Conservation (phyloP, 92 coral and sea anemone species). For the Hydrozoanthus gracilis region DNA sequence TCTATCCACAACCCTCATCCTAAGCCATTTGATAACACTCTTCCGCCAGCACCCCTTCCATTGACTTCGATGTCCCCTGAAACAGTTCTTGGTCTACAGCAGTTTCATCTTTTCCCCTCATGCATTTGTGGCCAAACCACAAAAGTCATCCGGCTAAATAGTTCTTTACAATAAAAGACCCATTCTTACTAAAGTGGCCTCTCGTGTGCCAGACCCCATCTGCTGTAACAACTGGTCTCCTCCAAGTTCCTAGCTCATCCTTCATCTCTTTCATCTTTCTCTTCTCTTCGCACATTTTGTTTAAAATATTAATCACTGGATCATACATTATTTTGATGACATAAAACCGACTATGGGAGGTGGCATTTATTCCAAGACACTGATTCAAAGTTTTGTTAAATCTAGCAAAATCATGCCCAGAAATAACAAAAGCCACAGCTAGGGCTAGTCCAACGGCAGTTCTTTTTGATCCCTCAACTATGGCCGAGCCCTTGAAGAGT, state of each 20-base stretch:
- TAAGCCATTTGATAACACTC: no score
- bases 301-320: slow-evolving; percentile 44
- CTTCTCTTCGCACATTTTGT: slow-evolving; percentile 27
- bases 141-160: slow-evolving; percentile 14
- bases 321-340: slow-evolving; percentile 55
- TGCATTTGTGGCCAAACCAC: slow-evolving; percentile 44
- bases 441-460: slow-evolving; percentile 69
- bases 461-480: slow-evolving; percentile 58
- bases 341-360: slow-evolving; percentile 54
- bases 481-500: slow-evolving; percentile 35
- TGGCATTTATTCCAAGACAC: slow-evolving; percentile 45
- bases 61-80: slow-evolving; percentile 47
- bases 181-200: slow-evolving; percentile 37
- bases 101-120: background rate
- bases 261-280: slow-evolving; percentile 39
- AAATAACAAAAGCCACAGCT: slow-evolving; percentile 60
- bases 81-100: slow-evolving; percentile 48
- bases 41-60: background rate
- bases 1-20: slow-evolving; percentile 55
- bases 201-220: slow-evolving; percentile 18
- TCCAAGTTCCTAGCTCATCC: slow-evolving; percentile 51
- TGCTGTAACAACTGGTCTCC: slow-evolving; percentile 57
- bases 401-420: slow-evolving; percentile 64
- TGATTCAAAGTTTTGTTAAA: slow-evolving; percentile 60
- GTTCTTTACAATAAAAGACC: slow-evolving; percentile 26